Evolutionary conservation across 2,113 vertebrate genomes (phyloP), one percentile per base, ranked within the genome.

Genomic region (Butorides virescens): DNA sequence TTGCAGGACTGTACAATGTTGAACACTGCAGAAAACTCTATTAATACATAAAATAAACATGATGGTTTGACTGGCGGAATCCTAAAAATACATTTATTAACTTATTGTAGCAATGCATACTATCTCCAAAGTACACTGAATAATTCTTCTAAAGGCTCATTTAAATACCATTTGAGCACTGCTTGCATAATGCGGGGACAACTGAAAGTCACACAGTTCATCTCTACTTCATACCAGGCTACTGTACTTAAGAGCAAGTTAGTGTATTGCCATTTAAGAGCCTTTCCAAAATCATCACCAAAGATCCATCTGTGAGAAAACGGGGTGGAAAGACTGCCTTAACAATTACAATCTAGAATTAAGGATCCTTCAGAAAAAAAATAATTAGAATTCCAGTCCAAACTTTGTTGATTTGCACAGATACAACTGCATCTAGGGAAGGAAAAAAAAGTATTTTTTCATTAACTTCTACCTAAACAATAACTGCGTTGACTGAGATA

Each of bases 181-280:
- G 32, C 17, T 91, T 71, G 37, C 5, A 0, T 13, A 53, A 66
- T 20, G 70, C 0, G 1, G 30, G 8, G 19, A 34, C 13, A 72
- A 59, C 11, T 30, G 37, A 3, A 88, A 92, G 56, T 59, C 53
- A 55, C 47, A 47, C 7, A 44, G 34, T 15, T 78, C 32, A 55
- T 12, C 44, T 61, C 62, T 20, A 12, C 32, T 62, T 58, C 55
- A 6, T 7, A 66, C 9, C 34, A 81, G 53, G 30, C 36, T 22
- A 20, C 58, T 56, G 9, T 13, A 11, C 22, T 32, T 58, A 58
- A 72, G 30, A 58, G 13, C 13, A 59, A 39, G 9, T 17, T 30
- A 9, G 29, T 12, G 23, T 42, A 13, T 2, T 26, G 67, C 17
- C 58, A 47, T 47, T 79, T 65, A 66, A 71, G 46, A 78, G 56